Conservation (phyloP, 2,113 vertebrate species). For the Acanthisitta chloris region DNA sequence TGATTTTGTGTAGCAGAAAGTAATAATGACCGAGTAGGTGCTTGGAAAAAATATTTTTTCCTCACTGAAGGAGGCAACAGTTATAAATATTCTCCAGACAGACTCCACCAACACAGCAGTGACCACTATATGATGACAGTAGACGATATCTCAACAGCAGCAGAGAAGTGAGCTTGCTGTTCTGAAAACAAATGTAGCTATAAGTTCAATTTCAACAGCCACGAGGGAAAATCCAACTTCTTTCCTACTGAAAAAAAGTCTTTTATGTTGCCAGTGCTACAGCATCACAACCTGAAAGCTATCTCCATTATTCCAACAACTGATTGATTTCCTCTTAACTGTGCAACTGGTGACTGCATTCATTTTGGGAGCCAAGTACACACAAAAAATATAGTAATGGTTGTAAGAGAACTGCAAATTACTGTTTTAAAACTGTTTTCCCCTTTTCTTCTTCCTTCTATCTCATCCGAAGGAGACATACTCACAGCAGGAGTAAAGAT, state of each 20-base stretch:
- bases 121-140: neutral
- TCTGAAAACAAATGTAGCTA: neutral
- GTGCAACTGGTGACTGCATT: neutral
- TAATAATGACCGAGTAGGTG: neutral
- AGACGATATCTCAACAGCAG: neutral
- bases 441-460: neutral
- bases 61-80: neutral
- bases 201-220: neutral
- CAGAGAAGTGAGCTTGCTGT: neutral
- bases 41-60: neutral
- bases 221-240: neutral
- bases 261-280: neutral
- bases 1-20: neutral
- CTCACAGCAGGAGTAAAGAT: neutral
- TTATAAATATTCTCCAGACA: neutral
- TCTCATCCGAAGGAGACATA: neutral
- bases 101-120: neutral
- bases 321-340: neutral
- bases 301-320: neutral
- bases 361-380: neutral
- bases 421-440: neutral
- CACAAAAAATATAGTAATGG: neutral
- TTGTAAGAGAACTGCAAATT: neutral
- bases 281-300: neutral
- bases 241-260: neutral